These are phyloP conservation scores for Musca vetustissima DNA, from an alignment of 1,140 invertebrate genomes.

Conservation along the genomic window DNA sequence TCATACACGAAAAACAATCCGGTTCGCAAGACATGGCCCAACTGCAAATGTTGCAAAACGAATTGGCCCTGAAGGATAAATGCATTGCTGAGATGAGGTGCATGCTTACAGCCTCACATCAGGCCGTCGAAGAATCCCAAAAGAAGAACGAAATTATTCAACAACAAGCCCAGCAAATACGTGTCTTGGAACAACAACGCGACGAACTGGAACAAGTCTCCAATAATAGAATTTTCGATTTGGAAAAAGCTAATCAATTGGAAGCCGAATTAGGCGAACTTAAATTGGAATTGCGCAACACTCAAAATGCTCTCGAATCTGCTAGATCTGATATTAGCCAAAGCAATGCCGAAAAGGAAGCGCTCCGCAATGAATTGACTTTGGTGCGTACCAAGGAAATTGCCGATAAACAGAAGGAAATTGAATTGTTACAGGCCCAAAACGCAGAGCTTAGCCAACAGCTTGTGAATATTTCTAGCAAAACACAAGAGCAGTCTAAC, in stretches of 20 bases:
- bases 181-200: constrained; percentile 44
- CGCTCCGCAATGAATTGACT: constrained; percentile 31
- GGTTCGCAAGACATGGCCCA: constrained; percentile 47
- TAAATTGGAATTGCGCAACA: constrained; percentile 45
- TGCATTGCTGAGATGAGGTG: constrained; percentile 44
- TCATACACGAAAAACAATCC: constrained; percentile 46
- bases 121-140: constrained; percentile 39
- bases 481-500: constrained; percentile 24
- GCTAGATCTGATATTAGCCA: constrained; percentile 37
- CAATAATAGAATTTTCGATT: constrained; percentile 48
- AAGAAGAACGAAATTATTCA: constrained; percentile 46
- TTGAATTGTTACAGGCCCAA: constrained; percentile 12
- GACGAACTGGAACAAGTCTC: constrained; percentile 47
- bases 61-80: constrained; percentile 48
- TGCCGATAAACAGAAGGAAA: constrained; percentile 25
- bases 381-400: constrained; percentile 29
- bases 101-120: constrained; percentile 38
- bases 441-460: constrained; percentile 27
- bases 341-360: constrained; percentile 30
- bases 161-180: constrained; percentile 38
- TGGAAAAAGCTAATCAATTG: constrained; percentile 46
- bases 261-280: constrained; percentile 44
- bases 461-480: constrained; percentile 21
- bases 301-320: constrained; percentile 45
- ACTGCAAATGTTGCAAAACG: constrained; percentile 48